A percentile compares a stretch with the other conserved stretches of the same genome.
phyloP scores from a whole-genome alignment of 1,140 invertebrate species.

The Globodera rostochiensis region DNA sequence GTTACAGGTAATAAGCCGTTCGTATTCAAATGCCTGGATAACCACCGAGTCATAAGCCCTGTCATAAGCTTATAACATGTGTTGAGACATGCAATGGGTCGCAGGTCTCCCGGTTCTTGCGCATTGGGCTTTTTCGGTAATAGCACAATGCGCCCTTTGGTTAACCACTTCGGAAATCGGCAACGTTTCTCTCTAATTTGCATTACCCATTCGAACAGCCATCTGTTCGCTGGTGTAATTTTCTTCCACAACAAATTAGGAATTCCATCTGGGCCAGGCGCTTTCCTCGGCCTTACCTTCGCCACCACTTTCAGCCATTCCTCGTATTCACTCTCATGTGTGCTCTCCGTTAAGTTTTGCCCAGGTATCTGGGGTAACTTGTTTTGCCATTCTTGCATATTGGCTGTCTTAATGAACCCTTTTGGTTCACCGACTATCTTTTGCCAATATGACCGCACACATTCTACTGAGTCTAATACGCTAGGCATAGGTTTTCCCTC shows the following conservation, averaged over 20 bases:
- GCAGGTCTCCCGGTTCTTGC: constrained; percentile 29
- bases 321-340: neutral
- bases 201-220: no score
- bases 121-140: no score
- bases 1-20: constrained; percentile 26
- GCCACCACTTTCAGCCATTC: neutral
- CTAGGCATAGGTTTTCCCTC: neutral
- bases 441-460: neutral
- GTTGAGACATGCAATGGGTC: constrained; percentile 43
- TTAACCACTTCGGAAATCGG: no score
- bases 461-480: neutral
- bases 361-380: neutral
- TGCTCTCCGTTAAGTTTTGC: no score
- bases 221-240: no score
- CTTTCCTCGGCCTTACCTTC: constrained; percentile 37
- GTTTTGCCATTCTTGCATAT: constrained; percentile 4
- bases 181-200: no score
- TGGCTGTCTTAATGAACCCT: neutral
- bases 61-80: constrained; percentile 42
- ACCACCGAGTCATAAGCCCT: constrained; percentile 30
- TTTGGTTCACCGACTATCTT: neutral
- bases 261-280: constrained; percentile 50
- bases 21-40: constrained; percentile 16
- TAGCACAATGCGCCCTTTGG: no score
- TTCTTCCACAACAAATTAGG: constrained; percentile 38